Evolutionary conservation across 2,888 invertebrate genomes (phyloP).

Genomic region (Drosophila leonis): DNA sequence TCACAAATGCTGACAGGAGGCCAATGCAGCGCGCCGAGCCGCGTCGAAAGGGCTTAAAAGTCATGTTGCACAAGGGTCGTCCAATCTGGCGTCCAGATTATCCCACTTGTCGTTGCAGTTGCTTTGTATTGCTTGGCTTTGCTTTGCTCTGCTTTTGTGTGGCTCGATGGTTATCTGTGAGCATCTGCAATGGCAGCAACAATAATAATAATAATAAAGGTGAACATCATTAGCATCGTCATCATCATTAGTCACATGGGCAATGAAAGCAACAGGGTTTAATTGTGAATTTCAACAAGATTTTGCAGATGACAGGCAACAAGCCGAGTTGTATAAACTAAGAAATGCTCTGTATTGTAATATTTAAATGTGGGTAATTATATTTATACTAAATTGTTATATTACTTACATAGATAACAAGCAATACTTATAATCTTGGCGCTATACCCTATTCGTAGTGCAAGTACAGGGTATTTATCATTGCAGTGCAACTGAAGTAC

Average conservation of each 20-base stretch:
- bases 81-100: conserved; percentile 4
- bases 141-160: not conserved
- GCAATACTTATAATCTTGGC: not conserved
- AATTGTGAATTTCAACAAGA: not conserved
- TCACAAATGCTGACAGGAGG: conserved; percentile 84
- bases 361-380: not conserved
- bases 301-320: not conserved
- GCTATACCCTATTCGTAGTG: not conserved
- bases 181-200: conserved; percentile 52
- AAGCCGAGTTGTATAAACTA: not conserved
- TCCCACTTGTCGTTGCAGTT: not conserved
- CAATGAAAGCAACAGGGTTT: conserved; percentile 2
- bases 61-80: conserved; percentile 71
- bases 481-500: not conserved
- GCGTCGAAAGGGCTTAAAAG: conserved; percentile 85
- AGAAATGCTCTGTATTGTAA: not conserved
- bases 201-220: not conserved
- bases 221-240: conserved; percentile 4
- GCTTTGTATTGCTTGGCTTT: not conserved
- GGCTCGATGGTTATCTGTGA: conserved; percentile 15
- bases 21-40: conserved; percentile 85
- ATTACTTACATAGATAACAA: too few relatives aligned
- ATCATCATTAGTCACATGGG: conserved; percentile 3
- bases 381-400: not conserved
- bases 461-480: not conserved